A percentile compares a stretch with the other conserved stretches of the same genome.
Conservation (phyloP, 2,888 invertebrate genomes). For the Acleris emargana region DNA sequence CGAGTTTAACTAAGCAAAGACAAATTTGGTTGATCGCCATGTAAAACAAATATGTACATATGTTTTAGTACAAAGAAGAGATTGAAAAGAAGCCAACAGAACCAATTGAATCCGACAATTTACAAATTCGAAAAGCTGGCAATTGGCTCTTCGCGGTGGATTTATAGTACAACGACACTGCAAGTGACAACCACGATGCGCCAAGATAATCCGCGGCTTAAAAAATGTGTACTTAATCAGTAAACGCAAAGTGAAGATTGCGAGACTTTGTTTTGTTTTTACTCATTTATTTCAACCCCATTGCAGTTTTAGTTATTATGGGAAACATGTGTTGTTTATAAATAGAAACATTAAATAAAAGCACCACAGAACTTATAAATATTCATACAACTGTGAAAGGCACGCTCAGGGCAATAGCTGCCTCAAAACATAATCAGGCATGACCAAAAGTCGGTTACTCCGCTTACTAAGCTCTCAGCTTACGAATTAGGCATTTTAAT, state of each 20-base stretch:
- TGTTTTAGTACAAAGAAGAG: too few species aligned
- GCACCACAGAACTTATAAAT: neutral
- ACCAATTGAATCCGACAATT: slow-evolving; percentile 20
- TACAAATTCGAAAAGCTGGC: slow-evolving; percentile 20
- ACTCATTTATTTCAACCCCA: too few species aligned
- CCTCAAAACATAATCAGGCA: slow-evolving; percentile 19
- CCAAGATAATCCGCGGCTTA: slow-evolving; percentile 13
- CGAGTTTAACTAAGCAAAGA: too few species aligned
- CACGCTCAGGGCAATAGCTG: slow-evolving; percentile 2
- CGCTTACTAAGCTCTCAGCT: slow-evolving; percentile 29
- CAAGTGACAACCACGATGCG: slow-evolving; percentile 13
- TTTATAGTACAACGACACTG: slow-evolving; percentile 21
- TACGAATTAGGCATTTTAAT: slow-evolving; percentile 34
- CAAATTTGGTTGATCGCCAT: too few species aligned
- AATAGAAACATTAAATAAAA: neutral
- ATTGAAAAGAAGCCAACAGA: slow-evolving; percentile 1
- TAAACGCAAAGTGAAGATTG: neutral
- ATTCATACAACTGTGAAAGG: neutral
- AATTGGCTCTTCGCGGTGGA: slow-evolving; percentile 23
- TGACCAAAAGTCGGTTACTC: slow-evolving; percentile 24
- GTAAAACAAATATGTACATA: too few species aligned
- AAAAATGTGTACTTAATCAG: slow-evolving; percentile 18
- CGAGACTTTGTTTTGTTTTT: neutral
- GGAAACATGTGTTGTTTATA: too few species aligned
- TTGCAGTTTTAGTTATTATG: too few species aligned